Conservation (phyloP, 2,888 invertebrate genomes). For the Leptura quadrifasciata region DNA sequence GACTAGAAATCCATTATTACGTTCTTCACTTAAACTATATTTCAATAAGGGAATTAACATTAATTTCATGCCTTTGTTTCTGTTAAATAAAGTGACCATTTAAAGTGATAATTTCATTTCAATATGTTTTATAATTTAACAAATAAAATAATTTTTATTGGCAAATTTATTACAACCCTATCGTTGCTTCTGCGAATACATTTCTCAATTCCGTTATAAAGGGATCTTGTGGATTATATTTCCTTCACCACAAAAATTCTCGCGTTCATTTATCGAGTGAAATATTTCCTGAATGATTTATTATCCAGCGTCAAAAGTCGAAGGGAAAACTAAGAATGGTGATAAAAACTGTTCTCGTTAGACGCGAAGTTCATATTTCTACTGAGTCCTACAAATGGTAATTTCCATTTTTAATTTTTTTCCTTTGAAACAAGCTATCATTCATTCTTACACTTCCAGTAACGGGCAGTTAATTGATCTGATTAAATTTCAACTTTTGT, state of each 20-base stretch:
- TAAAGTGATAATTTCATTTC: background rate
- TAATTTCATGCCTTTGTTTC: too few species aligned
- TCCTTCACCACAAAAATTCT: slow-evolving; percentile 1
- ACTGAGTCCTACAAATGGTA: background rate
- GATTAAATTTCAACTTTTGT: background rate
- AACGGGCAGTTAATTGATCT: background rate
- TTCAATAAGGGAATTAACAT: too few species aligned
- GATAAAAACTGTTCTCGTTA: background rate
- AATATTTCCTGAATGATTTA: slow-evolving; percentile 3
- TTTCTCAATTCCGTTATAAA: background rate
- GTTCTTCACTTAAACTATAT: too few species aligned
- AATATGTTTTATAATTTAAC: background rate
- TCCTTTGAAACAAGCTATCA: background rate
- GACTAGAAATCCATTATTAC: too few species aligned
- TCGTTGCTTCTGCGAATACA: background rate
- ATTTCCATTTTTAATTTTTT: background rate
- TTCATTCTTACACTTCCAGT: background rate
- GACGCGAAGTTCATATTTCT: background rate
- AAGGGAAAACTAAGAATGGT: slow-evolving; percentile 3
- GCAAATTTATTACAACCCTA: background rate
- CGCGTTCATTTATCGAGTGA: background rate
- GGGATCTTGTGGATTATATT: background rate
- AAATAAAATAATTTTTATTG: too few species aligned
- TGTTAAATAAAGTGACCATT: too few species aligned
- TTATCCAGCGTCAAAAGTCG: background rate